phyloP scores from a whole-genome alignment of 2,797 vertebrate genomes.

The Chaunax sp. region DNA sequence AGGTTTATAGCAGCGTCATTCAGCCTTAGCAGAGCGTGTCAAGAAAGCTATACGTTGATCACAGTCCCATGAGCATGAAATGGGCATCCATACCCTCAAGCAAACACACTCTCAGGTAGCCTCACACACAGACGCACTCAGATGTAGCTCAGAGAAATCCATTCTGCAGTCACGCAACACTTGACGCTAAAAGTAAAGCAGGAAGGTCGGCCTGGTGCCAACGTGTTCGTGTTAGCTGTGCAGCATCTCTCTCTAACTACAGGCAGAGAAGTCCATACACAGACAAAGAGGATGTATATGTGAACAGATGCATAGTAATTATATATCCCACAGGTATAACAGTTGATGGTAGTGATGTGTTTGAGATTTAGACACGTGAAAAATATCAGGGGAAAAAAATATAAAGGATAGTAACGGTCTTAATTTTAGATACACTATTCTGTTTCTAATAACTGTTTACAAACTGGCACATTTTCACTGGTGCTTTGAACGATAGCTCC shows the following conservation, averaged over 20 bases:
- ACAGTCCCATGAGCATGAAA: constrained; percentile 46
- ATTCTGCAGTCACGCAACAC: constrained; percentile 55
- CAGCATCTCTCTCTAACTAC: constrained; percentile 11
- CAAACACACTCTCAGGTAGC: constrained; percentile 19
- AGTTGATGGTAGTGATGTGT: neutral
- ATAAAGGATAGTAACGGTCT: no score
- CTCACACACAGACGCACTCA: neutral
- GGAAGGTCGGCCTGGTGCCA: constrained; percentile 37
- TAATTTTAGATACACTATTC: no score
- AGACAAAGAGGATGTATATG: neutral
- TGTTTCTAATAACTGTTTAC: no score
- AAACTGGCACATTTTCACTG: no score
- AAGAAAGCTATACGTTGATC: constrained; percentile 55
- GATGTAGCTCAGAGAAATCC: constrained; percentile 39
- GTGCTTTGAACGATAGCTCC: neutral
- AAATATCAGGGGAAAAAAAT: neutral
- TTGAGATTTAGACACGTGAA: neutral
- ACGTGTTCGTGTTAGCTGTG: constrained; percentile 13
- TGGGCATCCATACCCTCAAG: constrained; percentile 27
- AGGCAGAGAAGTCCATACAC: neutral
- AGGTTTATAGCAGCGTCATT: constrained; percentile 48
- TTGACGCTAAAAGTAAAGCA: constrained; percentile 46
- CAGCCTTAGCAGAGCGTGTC: constrained; percentile 45
- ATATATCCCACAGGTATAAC: neutral
- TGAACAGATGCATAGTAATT: neutral